Evolutionary conservation across 2,113 vertebrate species (phyloP), one percentile per base, ranked within the genome.

Genomic region (Siniperca chuatsi): DNA sequence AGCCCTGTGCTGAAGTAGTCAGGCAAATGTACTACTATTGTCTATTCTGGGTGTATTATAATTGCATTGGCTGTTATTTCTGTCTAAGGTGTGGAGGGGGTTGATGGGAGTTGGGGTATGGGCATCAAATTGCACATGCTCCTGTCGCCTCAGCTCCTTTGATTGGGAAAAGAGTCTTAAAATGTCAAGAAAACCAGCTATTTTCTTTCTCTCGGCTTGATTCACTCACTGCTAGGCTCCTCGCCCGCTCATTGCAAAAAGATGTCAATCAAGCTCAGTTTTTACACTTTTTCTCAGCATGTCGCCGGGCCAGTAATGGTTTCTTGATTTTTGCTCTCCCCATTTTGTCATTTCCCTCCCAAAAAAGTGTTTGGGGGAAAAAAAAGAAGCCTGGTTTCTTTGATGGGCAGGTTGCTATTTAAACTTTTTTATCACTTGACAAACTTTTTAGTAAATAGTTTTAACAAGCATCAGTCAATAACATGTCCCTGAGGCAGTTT

Each of bases 201-300:
- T 75, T 84, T 84, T 79, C 67, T 79, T 48, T 12, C 37, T 29
- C 23, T 57, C 62, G 6, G 50, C 76, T 69, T 86, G 85, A 82
- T 87, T 92, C 79, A 4, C 73, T 48, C 46, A 44, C 71, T 20
- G 62, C 80, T 68, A 13, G 35, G 66, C 60, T 79, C 13, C 68
- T 82, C 66, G 8, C 75, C 76, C 52, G 35, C 87, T 87, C 72
- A 2, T 78, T 65, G 75, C 29, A 62, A 64, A 65, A 85, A 83
- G 29, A 85, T 57, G 90, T 89, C 85, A 90, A 90, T 91, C 92
- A 92, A 66, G 77, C 64, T 23, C 55, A 33, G 18, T 71, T 71
- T 86, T 81, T 81, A 44, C 42, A 60, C 71, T 71, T 87, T 82
- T 64, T 58, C 82, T 50, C 87, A 54, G 79, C 81, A 1, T 75